Evolutionary conservation across 2,797 vertebrate species (phyloP).

Genomic region (Urocyon cinereoargenteus): DNA sequence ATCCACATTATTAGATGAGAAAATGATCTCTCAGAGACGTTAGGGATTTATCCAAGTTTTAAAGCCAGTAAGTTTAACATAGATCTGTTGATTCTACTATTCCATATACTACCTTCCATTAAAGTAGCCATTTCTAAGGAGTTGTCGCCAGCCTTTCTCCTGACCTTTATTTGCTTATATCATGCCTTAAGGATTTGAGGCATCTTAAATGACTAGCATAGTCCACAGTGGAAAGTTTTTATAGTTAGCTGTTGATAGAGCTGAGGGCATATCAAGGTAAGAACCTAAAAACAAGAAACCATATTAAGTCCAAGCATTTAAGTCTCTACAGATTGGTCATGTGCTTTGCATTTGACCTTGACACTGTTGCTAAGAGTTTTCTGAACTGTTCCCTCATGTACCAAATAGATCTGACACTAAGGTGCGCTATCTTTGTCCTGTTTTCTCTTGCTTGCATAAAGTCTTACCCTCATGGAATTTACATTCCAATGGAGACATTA

Average conservation of each 20-base stretch:
- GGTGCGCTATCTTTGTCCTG: not conserved
- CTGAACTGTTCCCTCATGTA: not conserved
- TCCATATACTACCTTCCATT: not conserved
- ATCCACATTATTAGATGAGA: slow-evolving; percentile 34
- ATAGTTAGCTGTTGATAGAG: slow-evolving; percentile 49
- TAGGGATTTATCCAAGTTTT: slow-evolving; percentile 32
- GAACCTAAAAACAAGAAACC: slow-evolving; percentile 40
- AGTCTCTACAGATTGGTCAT: not conserved
- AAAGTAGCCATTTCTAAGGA: not conserved
- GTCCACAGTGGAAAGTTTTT: slow-evolving; percentile 20
- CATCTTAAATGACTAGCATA: not conserved
- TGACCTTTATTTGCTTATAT: slow-evolving; percentile 48
- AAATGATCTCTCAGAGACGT: slow-evolving; percentile 27
- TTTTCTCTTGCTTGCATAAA: slow-evolving; percentile 44
- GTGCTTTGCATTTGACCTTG: not conserved
- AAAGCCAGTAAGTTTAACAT: not conserved
- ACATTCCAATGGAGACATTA: not conserved
- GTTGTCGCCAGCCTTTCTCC: not conserved
- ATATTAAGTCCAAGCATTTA: not conserved
- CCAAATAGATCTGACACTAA: slow-evolving; percentile 11
- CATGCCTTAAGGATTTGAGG: slow-evolving; percentile 49
- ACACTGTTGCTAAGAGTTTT: slow-evolving; percentile 21
- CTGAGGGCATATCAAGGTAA: slow-evolving; percentile 24
- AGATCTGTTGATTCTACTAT: not conserved
- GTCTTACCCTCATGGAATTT: slow-evolving; percentile 25